Evolutionary conservation across 2,888 invertebrate species (phyloP).

Genomic region (Trissoscelio sp.): DNA sequence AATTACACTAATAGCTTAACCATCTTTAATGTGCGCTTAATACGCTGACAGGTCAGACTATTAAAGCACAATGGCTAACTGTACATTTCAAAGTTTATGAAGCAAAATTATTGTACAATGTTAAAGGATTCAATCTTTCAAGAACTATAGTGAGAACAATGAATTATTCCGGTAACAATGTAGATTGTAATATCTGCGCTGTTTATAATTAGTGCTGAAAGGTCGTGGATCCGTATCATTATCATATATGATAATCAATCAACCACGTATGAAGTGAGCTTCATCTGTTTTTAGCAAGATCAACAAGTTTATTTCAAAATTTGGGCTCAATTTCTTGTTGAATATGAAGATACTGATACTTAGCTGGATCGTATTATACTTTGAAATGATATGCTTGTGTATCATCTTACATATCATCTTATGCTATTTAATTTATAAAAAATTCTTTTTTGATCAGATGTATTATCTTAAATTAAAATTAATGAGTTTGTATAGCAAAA

Average conservation of each 20-base stretch:
- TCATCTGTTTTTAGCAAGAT: too few relatives aligned
- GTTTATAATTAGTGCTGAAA: slow-evolving; percentile 53
- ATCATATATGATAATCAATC: slow-evolving; percentile 31
- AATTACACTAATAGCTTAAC: slow-evolving; percentile 61
- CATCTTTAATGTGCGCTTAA: slow-evolving; percentile 48
- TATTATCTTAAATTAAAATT: too few relatives aligned
- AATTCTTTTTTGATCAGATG: too few relatives aligned
- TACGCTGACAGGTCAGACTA: slow-evolving; percentile 63
- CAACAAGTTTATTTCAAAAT: too few relatives aligned
- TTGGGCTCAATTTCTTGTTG: too few relatives aligned
- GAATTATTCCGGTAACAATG: slow-evolving; percentile 55
- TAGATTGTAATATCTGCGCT: slow-evolving; percentile 38
- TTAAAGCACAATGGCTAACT: slow-evolving; percentile 64
- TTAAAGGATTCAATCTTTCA: slow-evolving; percentile 46
- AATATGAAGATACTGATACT: too few relatives aligned
- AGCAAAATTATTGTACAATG: slow-evolving; percentile 62
- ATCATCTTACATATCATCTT: too few relatives aligned
- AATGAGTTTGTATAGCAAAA: too few relatives aligned
- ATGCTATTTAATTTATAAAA: too few relatives aligned
- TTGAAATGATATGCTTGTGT: too few relatives aligned
- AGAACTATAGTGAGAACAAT: slow-evolving; percentile 59
- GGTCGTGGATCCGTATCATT: slow-evolving; percentile 19
- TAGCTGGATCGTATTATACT: too few relatives aligned
- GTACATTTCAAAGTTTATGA: slow-evolving; percentile 59
- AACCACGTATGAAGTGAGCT: neutral